phyloP scores from a whole-genome alignment of 2,113 vertebrate species.

The Nerophis ophidion region DNA sequence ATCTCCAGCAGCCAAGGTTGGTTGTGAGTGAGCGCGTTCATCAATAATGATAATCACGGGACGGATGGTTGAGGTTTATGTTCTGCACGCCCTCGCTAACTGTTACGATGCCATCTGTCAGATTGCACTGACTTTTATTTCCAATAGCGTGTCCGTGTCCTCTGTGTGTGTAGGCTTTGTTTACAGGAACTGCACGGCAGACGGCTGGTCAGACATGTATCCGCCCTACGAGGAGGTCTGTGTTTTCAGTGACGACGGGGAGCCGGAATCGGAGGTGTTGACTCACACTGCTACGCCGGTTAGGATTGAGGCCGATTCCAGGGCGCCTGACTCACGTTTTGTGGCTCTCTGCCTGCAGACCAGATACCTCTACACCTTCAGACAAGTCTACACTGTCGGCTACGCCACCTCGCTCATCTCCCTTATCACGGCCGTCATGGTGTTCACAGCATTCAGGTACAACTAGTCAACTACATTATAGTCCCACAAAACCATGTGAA shows the following conservation, averaged over 20 bases:
- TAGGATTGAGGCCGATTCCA: too few relatives aligned
- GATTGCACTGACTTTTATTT: too few relatives aligned
- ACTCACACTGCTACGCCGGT: not conserved
- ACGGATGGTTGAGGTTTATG: not conserved
- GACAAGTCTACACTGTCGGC: slow-evolving; percentile 72
- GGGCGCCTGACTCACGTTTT: not conserved
- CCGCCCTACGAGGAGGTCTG: slow-evolving; percentile 69
- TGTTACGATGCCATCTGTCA: too few relatives aligned
- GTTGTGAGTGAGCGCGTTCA: not conserved
- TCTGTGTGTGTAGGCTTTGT: slow-evolving; percentile 52
- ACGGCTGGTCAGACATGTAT: slow-evolving; percentile 68
- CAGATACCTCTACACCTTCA: slow-evolving; percentile 66
- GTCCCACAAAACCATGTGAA: not conserved
- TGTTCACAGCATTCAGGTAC: slow-evolving; percentile 73
- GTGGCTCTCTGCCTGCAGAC: slow-evolving; percentile 46
- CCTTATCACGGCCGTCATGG: slow-evolving; percentile 70
- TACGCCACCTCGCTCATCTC: slow-evolving; percentile 74
- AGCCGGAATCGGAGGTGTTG: slow-evolving; percentile 63
- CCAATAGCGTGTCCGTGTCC: too few relatives aligned
- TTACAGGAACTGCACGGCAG: slow-evolving; percentile 68
- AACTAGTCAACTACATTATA: not conserved
- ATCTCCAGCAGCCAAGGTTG: slow-evolving; percentile 70
- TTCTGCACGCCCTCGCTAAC: not conserved
- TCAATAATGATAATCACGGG: not conserved
- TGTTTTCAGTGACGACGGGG: slow-evolving; percentile 53